phyloP scores from a whole-genome alignment of 2,113 vertebrate genomes.

The Craseonycteris thonglongyai region DNA sequence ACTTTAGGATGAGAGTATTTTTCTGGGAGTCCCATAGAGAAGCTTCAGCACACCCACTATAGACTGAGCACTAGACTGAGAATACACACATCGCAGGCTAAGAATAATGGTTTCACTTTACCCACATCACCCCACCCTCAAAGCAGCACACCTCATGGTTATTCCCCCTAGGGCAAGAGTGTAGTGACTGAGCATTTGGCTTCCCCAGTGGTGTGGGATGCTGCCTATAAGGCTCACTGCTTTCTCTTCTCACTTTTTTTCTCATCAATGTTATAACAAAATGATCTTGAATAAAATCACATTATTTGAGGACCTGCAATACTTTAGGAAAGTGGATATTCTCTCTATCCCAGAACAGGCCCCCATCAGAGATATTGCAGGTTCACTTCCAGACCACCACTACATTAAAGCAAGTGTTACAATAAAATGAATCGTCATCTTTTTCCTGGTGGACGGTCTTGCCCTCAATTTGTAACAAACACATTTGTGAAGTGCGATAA shows the following conservation, averaged over 20 bases:
- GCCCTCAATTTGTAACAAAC: neutral
- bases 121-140: neutral
- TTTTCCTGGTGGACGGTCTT: neutral
- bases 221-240: neutral
- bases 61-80: neutral
- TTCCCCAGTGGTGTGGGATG: neutral
- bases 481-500: neutral
- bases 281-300: neutral
- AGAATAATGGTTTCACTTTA: neutral
- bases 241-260: neutral
- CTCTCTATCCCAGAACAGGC: neutral
- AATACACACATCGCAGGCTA: too few relatives aligned
- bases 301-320: neutral
- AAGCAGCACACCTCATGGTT: neutral
- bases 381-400: neutral
- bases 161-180: neutral
- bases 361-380: neutral
- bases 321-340: neutral
- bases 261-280: neutral
- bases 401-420: neutral
- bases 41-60: neutral
- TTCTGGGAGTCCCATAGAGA: neutral
- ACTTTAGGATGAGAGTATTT: neutral
- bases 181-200: neutral
- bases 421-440: neutral